A percentile compares a stretch with the other conserved stretches of the same genome.
These are phyloP conservation scores for Xenentodon cancila DNA, from an alignment of 2,797 vertebrate genomes.

Conservation along the genomic window DNA sequence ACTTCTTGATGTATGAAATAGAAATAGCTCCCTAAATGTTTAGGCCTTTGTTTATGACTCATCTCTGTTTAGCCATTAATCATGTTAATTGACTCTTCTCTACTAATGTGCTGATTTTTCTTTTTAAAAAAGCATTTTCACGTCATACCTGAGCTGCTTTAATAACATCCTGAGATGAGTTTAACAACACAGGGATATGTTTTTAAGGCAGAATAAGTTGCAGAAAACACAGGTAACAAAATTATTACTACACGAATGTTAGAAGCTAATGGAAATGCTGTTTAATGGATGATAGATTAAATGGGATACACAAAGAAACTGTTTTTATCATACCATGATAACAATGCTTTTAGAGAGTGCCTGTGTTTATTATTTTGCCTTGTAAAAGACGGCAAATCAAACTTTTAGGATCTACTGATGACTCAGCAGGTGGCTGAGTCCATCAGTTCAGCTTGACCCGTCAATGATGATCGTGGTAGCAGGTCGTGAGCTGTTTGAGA, in stretches of 20 bases:
- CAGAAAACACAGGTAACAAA: conserved; percentile 36
- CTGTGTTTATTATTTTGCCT: background rate
- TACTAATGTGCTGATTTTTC: conserved; percentile 65
- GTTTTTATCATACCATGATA: conserved; percentile 6
- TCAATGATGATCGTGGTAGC: too few relatives aligned
- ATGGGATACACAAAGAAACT: conserved; percentile 16
- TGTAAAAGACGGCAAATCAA: background rate
- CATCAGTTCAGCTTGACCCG: too few relatives aligned
- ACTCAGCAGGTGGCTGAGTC: too few relatives aligned
- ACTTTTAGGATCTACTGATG: background rate
- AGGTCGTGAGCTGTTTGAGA: too few relatives aligned
- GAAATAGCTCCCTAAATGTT: conserved; percentile 63
- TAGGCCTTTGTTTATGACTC: conserved; percentile 60
- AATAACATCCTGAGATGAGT: conserved; percentile 36
- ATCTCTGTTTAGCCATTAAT: conserved; percentile 59
- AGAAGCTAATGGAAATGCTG: conserved; percentile 30
- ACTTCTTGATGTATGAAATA: conserved; percentile 67
- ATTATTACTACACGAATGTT: conserved; percentile 22
- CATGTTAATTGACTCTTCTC: conserved; percentile 68
- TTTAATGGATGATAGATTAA: conserved; percentile 50
- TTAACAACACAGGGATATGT: conserved; percentile 15
- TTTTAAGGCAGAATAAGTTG: conserved; percentile 14
- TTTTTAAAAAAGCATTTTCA: conserved; percentile 60
- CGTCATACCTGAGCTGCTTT: conserved; percentile 52
- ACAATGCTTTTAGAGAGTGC: background rate